These are phyloP conservation scores for Troilus luridus DNA, from an alignment of 2,888 invertebrate genomes.

Conservation along the genomic window DNA sequence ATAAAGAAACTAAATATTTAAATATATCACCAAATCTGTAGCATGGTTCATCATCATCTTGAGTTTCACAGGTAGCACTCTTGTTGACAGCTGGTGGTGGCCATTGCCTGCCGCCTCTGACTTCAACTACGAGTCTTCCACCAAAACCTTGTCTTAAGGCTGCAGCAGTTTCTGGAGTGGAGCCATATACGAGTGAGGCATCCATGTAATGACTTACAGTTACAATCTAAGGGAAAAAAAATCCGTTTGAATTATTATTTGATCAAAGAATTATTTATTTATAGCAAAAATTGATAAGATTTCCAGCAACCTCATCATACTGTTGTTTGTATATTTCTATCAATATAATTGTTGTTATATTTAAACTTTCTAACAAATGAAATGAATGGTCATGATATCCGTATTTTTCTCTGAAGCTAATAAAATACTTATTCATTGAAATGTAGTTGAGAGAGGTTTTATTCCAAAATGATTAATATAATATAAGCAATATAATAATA, in stretches of 20 bases:
- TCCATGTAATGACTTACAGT: constrained; percentile 67
- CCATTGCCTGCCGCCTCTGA: constrained; percentile 79
- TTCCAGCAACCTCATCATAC: too few relatives aligned
- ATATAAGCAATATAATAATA: too few relatives aligned
- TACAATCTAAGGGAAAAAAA: constrained; percentile 65
- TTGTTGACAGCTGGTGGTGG: constrained; percentile 79
- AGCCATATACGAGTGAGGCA: constrained; percentile 67
- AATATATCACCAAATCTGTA: constrained; percentile 78
- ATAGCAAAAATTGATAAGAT: too few relatives aligned
- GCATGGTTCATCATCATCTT: constrained; percentile 77
- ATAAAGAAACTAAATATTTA: not conserved
- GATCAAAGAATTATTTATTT: too few relatives aligned
- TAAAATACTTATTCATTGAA: too few relatives aligned
- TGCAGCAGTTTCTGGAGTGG: constrained; percentile 65
- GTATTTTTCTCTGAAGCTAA: too few relatives aligned
- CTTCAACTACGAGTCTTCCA: constrained; percentile 70
- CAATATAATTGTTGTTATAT: too few relatives aligned
- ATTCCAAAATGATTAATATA: too few relatives aligned
- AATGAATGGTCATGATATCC: too few relatives aligned
- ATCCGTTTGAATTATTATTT: not conserved
- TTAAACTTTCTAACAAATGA: too few relatives aligned
- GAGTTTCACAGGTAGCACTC: constrained; percentile 78
- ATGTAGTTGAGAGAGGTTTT: too few relatives aligned
- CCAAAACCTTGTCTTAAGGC: constrained; percentile 66
- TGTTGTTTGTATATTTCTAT: too few relatives aligned